Conservation (phyloP, 2,113 vertebrate species). For the Rissa tridactyla region DNA sequence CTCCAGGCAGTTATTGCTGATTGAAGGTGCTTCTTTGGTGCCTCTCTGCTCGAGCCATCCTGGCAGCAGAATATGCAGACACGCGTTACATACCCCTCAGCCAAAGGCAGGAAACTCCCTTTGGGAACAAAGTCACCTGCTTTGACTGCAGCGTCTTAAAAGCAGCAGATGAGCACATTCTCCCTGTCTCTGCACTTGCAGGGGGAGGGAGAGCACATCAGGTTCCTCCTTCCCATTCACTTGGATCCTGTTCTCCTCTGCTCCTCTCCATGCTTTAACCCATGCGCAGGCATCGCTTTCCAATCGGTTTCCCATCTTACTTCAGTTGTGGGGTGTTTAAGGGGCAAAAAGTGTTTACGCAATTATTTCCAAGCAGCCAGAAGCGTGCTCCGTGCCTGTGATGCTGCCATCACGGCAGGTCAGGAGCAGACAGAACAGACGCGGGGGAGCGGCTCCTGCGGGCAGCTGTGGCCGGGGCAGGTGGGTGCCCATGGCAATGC, state of each 20-base stretch:
- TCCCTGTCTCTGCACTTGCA: neutral
- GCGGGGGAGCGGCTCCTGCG: fast-evolving
- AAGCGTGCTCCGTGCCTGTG: neutral
- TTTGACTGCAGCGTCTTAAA: neutral
- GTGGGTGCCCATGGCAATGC: fast-evolving
- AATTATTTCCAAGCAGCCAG: neutral
- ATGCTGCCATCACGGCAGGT: fast-evolving
- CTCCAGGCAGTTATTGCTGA: neutral
- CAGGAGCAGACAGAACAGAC: fast-evolving
- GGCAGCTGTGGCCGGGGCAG: no score
- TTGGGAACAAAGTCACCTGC: neutral
- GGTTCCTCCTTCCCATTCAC: neutral
- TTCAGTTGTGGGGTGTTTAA: neutral
- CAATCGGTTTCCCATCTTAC: neutral
- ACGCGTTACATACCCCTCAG: fast-evolving
- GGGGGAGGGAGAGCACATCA: neutral
- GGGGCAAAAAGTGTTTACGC: neutral
- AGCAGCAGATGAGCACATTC: neutral
- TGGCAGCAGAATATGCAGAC: neutral
- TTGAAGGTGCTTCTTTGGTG: neutral
- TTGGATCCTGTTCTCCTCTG: neutral
- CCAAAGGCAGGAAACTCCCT: neutral
- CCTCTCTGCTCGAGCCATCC: no score
- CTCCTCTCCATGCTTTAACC: neutral
- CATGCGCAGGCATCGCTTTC: fast-evolving